phyloP scores from a whole-genome alignment of 1,140 invertebrate genomes.

The Macrocentrus cingulum region DNA sequence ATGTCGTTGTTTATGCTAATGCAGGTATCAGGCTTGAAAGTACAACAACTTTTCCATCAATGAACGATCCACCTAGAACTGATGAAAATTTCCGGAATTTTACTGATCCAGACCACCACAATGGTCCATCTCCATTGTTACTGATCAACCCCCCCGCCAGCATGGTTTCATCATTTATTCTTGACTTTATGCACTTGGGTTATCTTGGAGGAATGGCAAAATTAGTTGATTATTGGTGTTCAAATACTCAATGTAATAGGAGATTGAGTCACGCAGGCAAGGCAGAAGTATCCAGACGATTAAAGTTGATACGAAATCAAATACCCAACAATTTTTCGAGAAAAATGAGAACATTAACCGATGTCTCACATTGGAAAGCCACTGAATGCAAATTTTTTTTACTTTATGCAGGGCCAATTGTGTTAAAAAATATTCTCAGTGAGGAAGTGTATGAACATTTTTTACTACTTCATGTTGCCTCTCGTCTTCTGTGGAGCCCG shows the following conservation, averaged over 20 bases:
- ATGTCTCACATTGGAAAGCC: conserved; percentile 29
- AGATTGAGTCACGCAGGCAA: conserved; percentile 1
- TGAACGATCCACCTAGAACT: conserved; percentile 2
- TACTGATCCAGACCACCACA: conserved; percentile 21
- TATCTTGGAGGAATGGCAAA: conserved; percentile 16
- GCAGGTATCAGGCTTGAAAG: conserved; percentile 6
- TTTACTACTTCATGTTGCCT: neutral
- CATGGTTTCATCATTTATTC: conserved; percentile 15
- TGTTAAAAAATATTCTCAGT: conserved; percentile 5
- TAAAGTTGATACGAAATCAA: conserved; percentile 24
- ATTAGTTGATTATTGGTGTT: conserved; percentile 6
- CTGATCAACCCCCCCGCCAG: conserved; percentile 13
- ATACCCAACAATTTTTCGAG: conserved; percentile 30
- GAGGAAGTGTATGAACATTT: neutral
- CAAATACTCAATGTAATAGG: neutral
- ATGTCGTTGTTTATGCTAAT: no score
- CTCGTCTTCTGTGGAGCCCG: neutral
- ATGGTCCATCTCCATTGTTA: conserved; percentile 4
- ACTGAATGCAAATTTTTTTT: conserved; percentile 33
- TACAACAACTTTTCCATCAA: conserved; percentile 12
- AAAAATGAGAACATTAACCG: conserved; percentile 20
- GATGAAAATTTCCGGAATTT: conserved; percentile 15
- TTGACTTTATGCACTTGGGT: conserved; percentile 27
- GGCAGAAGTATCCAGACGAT: conserved; percentile 16
- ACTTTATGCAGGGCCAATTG: conserved; percentile 29